Evolutionary conservation across 2,888 invertebrate species (phyloP), one percentile per base, ranked within the genome.

Genomic region (Eurytoma californica): DNA sequence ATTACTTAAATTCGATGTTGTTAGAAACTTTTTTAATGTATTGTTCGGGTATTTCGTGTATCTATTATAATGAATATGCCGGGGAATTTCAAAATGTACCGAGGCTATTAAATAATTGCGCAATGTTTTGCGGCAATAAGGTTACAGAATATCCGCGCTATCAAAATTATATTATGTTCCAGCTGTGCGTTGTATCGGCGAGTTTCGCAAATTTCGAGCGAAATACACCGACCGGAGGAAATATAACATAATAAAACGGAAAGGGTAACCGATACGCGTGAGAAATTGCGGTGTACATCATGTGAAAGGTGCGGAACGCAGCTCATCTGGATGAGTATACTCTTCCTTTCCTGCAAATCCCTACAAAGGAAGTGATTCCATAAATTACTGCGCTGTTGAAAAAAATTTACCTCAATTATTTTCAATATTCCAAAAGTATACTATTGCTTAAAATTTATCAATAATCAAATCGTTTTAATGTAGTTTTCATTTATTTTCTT

Each of bases 251-350:
- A 65, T 65, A 55, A 65, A 47, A 24, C 53, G 65, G 72, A 72
- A 65, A 55, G 55, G 49, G 55, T 55, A 72, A 72, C 61, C 47
- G 65, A 72, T 65, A 63, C n/a, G 72, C 72, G 65, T 72, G 65
- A 18, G 63, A 65, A 72, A 55, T 63, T 53, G 13, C 63, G 20
- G 12, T 28, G 28, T 49, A 14, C 24, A 60, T 72, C 53, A 63
- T 47, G 72, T 55, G 72, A 55, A 63, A 63, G 20, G 13, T 72
- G n/a, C 13, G 12, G 24, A 24, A 63, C 63, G 47, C 63, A 39
- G 2, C 68, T 18, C 55, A 55, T 55, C 12, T 72, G n/a, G 39
- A 51, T 51, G 61, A 28, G 30, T 28, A 70, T n/a, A n/a, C 28
- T 60, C 49, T 49, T 47, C 18, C 5, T n/a, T 24, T 3, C 53